These are phyloP conservation scores for Neofelis nebulosa DNA, from an alignment of 2,113 vertebrate species.

Conservation along the genomic window DNA sequence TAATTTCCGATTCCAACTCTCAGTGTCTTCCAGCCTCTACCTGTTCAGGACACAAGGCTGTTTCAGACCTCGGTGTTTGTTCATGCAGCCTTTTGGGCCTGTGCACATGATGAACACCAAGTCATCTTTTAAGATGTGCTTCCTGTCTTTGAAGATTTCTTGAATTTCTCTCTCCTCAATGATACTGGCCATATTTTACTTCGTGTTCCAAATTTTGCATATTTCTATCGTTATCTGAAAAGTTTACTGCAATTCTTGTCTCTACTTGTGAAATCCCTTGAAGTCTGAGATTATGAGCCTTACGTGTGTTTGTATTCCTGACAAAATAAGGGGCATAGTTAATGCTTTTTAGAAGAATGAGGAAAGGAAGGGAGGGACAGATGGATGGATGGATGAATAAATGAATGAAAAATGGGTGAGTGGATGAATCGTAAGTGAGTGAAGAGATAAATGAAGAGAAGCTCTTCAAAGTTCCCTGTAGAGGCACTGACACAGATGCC, in stretches of 20 bases:
- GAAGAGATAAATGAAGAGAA: background rate
- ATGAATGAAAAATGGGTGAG: background rate
- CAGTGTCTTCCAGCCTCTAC: background rate
- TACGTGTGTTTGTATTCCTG: background rate
- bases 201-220: background rate
- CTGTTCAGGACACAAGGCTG: background rate
- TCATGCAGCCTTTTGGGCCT: background rate
- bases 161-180: background rate
- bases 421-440: background rate
- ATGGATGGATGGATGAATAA: background rate
- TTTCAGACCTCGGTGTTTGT: background rate
- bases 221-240: conserved; percentile 25
- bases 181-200: background rate
- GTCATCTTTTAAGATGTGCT: background rate
- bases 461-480: background rate
- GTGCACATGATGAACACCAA: background rate
- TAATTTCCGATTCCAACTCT: background rate
- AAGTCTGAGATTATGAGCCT: background rate
- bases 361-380: background rate
- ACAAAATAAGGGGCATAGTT: background rate
- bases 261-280: background rate
- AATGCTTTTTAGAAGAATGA: background rate
- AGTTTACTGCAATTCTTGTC: background rate
- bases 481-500: background rate
- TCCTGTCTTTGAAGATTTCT: background rate